Base-by-base conservation (phyloP, 2,888 invertebrate genomes). In the Hipparchia sbordonii region DNA sequence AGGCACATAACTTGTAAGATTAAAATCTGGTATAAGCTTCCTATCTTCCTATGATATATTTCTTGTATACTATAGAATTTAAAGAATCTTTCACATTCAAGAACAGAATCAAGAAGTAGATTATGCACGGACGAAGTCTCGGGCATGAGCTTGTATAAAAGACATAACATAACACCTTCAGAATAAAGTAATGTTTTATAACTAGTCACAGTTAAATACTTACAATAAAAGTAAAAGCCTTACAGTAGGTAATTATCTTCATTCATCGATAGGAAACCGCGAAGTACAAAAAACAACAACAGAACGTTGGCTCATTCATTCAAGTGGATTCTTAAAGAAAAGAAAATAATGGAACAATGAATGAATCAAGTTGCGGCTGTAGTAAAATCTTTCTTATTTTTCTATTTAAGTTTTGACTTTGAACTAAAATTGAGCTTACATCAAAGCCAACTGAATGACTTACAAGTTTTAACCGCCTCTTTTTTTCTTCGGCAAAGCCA, bases 381-480 rank as follows among this genome's bases (percentile, higher is more conserved):
- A 39, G 39, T 48, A 63, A 63, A 63, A 59, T 67, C 48, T 63
- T 71, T 60, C 10, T 68, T 67, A 9, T 69, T 65, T 63, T 52
- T 39, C 13, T 12, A 54, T 52, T n/a, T 54, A 52, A 46, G 23
- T 63, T 9, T 48, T 71, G 60, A 63, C 57, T 71, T 74, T 74
- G 74, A 74, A 71, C 68, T 68, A 48, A 56, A 57, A 39, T 39
- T 39, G 39, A 61, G 51, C 56, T 61, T 8, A 13, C n/a, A 45
- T 33, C 8, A 65, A 59, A n/a, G 45, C 2, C 46, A 5, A 61
- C 12, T 12, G 39, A n/a, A 61, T 61, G n/a, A n/a, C 45, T 46
- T n/a, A 2, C 12, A n/a, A 39, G 2, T 39, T 39, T 39, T 5
- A 5, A 39, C 39, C 39, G 39, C 39, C 39, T 39, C 1, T 4